A percentile compares a stretch with the other conserved stretches of the same genome.
Conservation (phyloP, 2,888 invertebrate species). For the Hesperia comma region DNA sequence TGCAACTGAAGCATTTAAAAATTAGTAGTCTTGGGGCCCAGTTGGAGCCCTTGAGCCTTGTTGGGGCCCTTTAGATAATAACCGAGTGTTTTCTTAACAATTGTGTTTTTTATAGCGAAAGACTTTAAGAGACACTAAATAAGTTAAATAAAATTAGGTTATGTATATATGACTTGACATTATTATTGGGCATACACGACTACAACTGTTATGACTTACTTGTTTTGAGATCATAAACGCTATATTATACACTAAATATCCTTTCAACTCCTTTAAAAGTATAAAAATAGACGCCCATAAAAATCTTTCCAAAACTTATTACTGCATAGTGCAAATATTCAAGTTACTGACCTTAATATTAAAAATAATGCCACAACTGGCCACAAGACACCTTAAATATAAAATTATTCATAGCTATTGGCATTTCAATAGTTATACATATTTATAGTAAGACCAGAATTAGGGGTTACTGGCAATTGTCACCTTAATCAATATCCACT, state of each 20-base stretch:
- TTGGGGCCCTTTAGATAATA: too few species aligned
- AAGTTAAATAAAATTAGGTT: slow-evolving; percentile 11
- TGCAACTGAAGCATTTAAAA: too few species aligned
- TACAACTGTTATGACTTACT: slow-evolving; percentile 46
- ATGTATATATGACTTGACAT: slow-evolving; percentile 16
- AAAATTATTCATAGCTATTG: slow-evolving; percentile 1
- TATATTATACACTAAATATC: slow-evolving; percentile 21
- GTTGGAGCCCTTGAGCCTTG: too few species aligned
- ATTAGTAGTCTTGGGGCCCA: too few species aligned
- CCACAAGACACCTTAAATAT: slow-evolving; percentile 25
- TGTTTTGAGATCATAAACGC: slow-evolving; percentile 48
- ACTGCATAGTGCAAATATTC: slow-evolving; percentile 45
- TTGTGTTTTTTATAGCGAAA: slow-evolving; percentile 3
- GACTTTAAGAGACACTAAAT: neutral
- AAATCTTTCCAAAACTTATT: slow-evolving; percentile 31
- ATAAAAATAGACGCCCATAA: slow-evolving; percentile 29
- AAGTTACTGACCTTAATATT: slow-evolving; percentile 48
- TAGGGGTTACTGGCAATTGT: neutral
- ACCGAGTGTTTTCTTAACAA: too few species aligned
- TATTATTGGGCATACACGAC: slow-evolving; percentile 38
- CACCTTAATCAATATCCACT: neutral
- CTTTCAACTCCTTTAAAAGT: slow-evolving; percentile 11
- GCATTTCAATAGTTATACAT: slow-evolving; percentile 6
- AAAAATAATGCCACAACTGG: slow-evolving; percentile 43
- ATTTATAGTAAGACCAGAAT: slow-evolving; percentile 1